These are phyloP conservation scores for Idaea dimidiata DNA, from an alignment of 2,888 invertebrate genomes.

Conservation along the genomic window DNA sequence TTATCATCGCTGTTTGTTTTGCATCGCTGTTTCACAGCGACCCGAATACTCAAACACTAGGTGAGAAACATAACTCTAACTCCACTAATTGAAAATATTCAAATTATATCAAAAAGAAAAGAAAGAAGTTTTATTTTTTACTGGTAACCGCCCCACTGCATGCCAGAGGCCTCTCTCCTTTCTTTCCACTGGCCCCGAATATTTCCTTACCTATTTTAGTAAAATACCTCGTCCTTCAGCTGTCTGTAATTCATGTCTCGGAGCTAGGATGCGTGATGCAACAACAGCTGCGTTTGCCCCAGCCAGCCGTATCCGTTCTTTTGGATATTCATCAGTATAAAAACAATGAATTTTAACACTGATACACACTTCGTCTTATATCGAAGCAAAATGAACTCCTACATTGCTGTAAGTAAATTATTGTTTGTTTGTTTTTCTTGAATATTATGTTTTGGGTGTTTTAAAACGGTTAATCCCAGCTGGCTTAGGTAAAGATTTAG, in stretches of 20 bases:
- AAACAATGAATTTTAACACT: conserved; percentile 12
- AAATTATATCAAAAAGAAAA: no score
- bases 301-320: conserved; percentile 22
- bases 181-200: no score
- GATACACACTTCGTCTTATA: conserved; percentile 59
- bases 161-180: no score
- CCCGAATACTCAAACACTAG: no score
- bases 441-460: background rate
- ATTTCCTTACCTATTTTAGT: background rate
- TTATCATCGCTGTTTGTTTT: no score
- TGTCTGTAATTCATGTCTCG: background rate
- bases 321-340: conserved; percentile 23
- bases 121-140: no score
- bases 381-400: conserved; percentile 64
- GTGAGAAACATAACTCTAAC: no score
- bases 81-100: no score
- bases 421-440: conserved; percentile 16
- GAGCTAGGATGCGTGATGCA: conserved; percentile 22
- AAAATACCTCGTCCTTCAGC: conserved; percentile 1
- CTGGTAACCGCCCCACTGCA: no score
- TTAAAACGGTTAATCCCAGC: no score
- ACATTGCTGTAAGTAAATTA: conserved; percentile 62
- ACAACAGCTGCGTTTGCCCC: conserved; percentile 25
- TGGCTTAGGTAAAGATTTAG: no score
- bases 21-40: no score